phyloP scores from a whole-genome alignment of 2,888 invertebrate species.

The Creontiades dilutus region DNA sequence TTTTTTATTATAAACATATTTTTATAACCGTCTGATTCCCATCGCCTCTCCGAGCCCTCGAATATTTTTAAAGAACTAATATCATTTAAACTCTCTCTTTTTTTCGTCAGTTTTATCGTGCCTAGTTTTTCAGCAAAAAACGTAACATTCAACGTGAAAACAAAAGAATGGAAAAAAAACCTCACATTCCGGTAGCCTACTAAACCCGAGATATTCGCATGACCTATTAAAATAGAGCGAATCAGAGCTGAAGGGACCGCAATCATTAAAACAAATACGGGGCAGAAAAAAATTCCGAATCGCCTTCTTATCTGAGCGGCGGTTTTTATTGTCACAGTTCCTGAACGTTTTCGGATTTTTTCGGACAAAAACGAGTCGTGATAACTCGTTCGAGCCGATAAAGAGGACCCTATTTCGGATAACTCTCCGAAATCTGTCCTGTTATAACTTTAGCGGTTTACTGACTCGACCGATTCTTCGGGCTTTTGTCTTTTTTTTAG shows the following conservation, averaged over 20 bases:
- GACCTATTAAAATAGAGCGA: slow-evolving; percentile 36
- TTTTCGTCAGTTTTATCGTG: background rate
- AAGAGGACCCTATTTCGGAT: background rate
- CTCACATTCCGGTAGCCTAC: slow-evolving; percentile 31
- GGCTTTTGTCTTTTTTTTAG: too few species aligned
- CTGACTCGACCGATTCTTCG: background rate
- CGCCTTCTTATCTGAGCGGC: background rate
- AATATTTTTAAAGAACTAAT: too few species aligned
- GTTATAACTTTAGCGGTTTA: background rate
- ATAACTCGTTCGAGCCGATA: background rate
- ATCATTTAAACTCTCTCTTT: background rate
- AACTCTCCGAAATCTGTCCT: background rate
- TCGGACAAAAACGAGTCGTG: background rate
- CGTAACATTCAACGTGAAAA: background rate
- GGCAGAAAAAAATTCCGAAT: background rate
- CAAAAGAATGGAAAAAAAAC: background rate
- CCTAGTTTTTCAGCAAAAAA: background rate
- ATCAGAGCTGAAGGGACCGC: background rate
- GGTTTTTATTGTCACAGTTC: slow-evolving; percentile 11
- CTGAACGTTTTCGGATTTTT: slow-evolving; percentile 9
- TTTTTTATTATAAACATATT: too few species aligned
- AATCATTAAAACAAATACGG: background rate
- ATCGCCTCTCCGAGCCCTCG: background rate
- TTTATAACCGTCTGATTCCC: background rate
- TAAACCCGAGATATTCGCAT: slow-evolving; percentile 32